These are phyloP conservation scores for Sebastes schlegelii DNA, from an alignment of 2,113 vertebrate species.

Conservation along the genomic window DNA sequence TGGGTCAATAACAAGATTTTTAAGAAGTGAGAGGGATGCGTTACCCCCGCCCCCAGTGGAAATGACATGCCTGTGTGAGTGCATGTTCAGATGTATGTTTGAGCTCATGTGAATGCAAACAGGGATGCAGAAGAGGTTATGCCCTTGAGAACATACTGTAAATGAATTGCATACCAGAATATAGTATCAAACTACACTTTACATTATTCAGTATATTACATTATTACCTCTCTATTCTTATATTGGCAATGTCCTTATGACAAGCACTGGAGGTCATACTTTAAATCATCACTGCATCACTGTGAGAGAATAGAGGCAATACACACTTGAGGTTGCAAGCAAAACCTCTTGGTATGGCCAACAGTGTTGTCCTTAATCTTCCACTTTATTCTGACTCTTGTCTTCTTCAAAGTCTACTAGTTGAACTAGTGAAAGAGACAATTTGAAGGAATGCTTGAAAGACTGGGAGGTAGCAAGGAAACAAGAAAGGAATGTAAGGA, in stretches of 20 bases:
- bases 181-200: not conserved
- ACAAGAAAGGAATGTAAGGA: constrained; percentile 15
- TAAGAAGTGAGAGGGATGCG: not conserved
- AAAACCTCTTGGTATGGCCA: constrained; percentile 23
- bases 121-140: constrained; percentile 5
- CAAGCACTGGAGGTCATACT: constrained; percentile 16
- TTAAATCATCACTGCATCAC: constrained; percentile 4
- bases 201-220: not conserved
- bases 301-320: not conserved
- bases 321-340: constrained; percentile 9
- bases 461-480: constrained; percentile 12
- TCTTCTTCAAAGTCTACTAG: not conserved
- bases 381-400: not conserved
- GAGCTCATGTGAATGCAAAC: not conserved
- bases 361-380: not conserved
- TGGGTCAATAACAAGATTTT: not conserved
- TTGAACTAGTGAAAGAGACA: constrained; percentile 1
- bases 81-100: not conserved
- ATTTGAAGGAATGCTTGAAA: constrained; percentile 40
- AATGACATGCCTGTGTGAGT: not conserved
- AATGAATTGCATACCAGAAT: not conserved
- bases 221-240: not conserved
- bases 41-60: not conserved
- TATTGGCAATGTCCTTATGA: not conserved
- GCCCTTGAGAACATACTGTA: not conserved